phyloP scores from a whole-genome alignment of 2,797 vertebrate species.

The Polyboroides typus region DNA sequence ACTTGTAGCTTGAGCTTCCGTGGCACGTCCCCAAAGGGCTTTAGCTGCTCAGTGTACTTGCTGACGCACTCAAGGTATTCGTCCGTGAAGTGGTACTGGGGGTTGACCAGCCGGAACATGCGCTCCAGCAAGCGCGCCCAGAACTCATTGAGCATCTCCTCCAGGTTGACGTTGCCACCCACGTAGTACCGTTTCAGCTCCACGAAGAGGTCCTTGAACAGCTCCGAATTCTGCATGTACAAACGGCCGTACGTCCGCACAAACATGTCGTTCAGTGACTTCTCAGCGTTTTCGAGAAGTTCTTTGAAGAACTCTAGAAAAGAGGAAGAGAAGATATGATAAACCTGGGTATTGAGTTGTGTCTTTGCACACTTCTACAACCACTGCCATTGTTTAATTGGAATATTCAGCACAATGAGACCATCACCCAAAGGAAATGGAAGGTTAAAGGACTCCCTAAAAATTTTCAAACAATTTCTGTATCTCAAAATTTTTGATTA shows the following conservation, averaged over 20 bases:
- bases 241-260: constrained; percentile 92
- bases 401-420: background rate
- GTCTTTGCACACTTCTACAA: background rate
- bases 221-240: constrained; percentile 92
- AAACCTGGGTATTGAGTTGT: accelerated
- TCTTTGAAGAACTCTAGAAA: constrained; percentile 92
- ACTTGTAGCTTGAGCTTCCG: constrained; percentile 93
- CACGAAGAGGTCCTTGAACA: constrained; percentile 93
- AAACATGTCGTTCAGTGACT: constrained; percentile 92
- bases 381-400: background rate
- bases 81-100: constrained; percentile 91
- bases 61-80: constrained; percentile 94
- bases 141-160: constrained; percentile 93
- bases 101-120: constrained; percentile 95
- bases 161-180: constrained; percentile 86
- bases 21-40: constrained; percentile 93
- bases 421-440: background rate
- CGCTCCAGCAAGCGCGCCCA: constrained; percentile 93
- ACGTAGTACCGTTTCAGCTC: constrained; percentile 88
- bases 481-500: background rate
- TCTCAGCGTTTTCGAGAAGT: constrained; percentile 89
- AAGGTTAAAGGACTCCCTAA: background rate
- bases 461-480: background rate
- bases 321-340: background rate
- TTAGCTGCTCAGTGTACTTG: constrained; percentile 91